These are phyloP conservation scores for Crocidura indochinensis DNA, from an alignment of 2,797 vertebrate species.

Conservation along the genomic window DNA sequence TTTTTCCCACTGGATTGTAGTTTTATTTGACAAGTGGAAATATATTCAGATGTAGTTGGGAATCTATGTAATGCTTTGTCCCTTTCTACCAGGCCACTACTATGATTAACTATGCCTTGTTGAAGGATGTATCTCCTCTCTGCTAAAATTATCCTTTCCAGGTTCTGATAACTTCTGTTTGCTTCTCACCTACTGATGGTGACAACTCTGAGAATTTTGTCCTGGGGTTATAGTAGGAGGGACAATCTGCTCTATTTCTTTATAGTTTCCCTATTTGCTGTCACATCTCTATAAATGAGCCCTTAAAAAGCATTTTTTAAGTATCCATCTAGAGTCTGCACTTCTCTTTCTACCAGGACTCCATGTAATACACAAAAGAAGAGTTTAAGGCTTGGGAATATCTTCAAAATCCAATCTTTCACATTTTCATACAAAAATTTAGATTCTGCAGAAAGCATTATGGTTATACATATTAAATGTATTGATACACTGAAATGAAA, in stretches of 20 bases:
- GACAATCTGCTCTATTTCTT: background rate
- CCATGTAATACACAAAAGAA: constrained; percentile 12
- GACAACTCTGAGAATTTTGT: background rate
- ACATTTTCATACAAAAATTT: background rate
- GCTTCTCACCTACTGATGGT: background rate
- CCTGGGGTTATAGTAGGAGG: background rate
- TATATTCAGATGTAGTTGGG: background rate
- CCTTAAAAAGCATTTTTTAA: constrained; percentile 34
- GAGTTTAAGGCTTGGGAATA: background rate
- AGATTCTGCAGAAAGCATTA: constrained; percentile 24
- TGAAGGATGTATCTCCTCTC: background rate
- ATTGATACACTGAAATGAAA: background rate
- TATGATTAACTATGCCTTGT: background rate
- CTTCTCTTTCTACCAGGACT: constrained; percentile 52
- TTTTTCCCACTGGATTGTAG: background rate
- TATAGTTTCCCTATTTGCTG: background rate
- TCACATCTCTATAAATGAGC: constrained; percentile 38
- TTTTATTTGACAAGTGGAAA: background rate
- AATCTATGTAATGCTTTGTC: background rate
- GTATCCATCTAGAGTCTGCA: background rate
- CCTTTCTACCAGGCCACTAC: background rate
- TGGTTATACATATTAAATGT: background rate
- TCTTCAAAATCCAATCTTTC: constrained; percentile 47
- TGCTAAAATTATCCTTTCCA: background rate
- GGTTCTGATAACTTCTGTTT: background rate